Percentiles rank a stretch among this genome's conserved stretches.
Evolutionary conservation across 2,888 invertebrate species (phyloP).

Genomic region (Gasteruption jaculator): DNA sequence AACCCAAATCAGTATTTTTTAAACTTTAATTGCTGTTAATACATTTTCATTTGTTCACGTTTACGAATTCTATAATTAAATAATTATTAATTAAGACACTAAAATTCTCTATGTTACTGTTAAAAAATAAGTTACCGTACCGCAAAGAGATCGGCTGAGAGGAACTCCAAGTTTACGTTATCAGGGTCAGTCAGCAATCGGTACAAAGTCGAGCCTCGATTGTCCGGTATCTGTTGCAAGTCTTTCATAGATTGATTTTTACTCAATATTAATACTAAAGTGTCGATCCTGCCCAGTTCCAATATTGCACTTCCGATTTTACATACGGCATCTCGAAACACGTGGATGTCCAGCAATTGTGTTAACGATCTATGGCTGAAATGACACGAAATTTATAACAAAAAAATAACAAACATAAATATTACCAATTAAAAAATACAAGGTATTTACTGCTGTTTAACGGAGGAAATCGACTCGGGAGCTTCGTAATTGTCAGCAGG

Average conservation of each 20-base stretch:
- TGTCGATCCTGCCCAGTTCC: constrained; percentile 58
- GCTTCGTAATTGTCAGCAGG: constrained; percentile 38
- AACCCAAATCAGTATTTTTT: constrained; percentile 9
- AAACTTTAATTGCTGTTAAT: constrained; percentile 1
- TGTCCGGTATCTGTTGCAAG: constrained; percentile 55
- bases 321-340: constrained; percentile 53
- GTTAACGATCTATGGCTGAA: constrained; percentile 48
- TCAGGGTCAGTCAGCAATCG: constrained; percentile 61
- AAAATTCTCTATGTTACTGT: not conserved
- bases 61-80: constrained; percentile 6
- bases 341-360: constrained; percentile 55
- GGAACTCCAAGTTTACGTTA: constrained; percentile 57
- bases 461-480: constrained; percentile 30
- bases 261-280: constrained; percentile 54
- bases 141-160: constrained; percentile 57
- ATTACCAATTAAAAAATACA: constrained; percentile 3
- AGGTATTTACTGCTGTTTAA: constrained; percentile 29
- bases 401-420: not conserved
- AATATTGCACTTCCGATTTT: constrained; percentile 55
- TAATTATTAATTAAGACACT: not conserved
- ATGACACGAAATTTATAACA: constrained; percentile 4
- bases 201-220: constrained; percentile 57
- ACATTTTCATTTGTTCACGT: not conserved
- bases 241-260: constrained; percentile 53
- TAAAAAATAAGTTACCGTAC: constrained; percentile 41